Evolutionary conservation across 2,113 vertebrate species (phyloP).

Genomic region (Pelvicachromis taeniatus): DNA sequence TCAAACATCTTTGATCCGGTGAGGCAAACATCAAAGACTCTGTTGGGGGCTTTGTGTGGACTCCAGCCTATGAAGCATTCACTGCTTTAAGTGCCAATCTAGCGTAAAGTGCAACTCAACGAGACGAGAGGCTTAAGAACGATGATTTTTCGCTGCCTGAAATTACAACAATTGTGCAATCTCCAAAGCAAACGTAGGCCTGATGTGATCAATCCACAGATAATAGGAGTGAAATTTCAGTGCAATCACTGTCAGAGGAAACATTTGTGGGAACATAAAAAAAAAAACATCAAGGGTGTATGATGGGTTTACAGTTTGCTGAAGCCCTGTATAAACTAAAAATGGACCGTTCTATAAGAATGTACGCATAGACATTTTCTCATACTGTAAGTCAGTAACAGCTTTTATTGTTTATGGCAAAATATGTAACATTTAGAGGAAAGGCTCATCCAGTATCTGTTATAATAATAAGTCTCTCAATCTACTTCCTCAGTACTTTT

Average conservation of each 20-base stretch:
- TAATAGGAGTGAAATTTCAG: conserved; percentile 27
- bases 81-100: conserved; percentile 41
- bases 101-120: conserved; percentile 42
- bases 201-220: conserved; percentile 35
- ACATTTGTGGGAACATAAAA: conserved; percentile 19
- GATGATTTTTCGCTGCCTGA: conserved; percentile 1
- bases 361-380: background rate
- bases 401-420: background rate
- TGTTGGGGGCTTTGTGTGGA: conserved; percentile 48
- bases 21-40: conserved; percentile 64
- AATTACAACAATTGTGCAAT: conserved; percentile 46
- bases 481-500: background rate
- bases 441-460: background rate
- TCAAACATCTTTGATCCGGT: conserved; percentile 63
- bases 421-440: background rate
- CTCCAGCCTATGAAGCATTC: conserved; percentile 37
- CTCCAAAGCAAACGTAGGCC: conserved; percentile 23
- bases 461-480: background rate
- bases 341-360: background rate
- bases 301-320: background rate
- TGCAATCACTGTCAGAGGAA: conserved; percentile 40
- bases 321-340: background rate
- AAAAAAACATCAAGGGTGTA: background rate
- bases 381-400: background rate
- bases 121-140: conserved; percentile 16